phyloP scores from a whole-genome alignment of 2,888 invertebrate species.

The Polydrusus cervinus region DNA sequence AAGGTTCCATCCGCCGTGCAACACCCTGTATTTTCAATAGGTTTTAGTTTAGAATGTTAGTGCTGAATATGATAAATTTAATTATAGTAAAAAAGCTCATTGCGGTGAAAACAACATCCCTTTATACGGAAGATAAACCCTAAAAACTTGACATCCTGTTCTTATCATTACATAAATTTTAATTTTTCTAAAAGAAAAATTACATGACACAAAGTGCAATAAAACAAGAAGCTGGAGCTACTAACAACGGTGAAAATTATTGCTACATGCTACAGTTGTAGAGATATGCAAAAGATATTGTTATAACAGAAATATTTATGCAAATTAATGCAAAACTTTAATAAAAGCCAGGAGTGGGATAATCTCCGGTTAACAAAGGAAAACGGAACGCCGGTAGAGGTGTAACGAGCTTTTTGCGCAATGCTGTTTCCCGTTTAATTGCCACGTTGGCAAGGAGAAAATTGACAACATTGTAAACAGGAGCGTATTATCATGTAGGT shows the following conservation, averaged over 20 bases:
- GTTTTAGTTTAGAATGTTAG: no score
- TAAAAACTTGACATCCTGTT: no score
- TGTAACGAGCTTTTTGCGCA: conserved; percentile 23
- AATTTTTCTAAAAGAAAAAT: no score
- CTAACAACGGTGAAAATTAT: not conserved
- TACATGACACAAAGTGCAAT: not conserved
- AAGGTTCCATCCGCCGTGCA: no score
- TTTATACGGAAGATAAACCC: no score
- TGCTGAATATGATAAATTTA: no score
- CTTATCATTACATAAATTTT: no score
- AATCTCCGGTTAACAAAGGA: conserved; percentile 36
- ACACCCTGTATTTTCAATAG: no score
- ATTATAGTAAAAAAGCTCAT: no score
- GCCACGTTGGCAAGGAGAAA: conserved; percentile 2
- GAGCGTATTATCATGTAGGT: not conserved
- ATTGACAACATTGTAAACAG: conserved; percentile 6
- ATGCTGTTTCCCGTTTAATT: conserved; percentile 24
- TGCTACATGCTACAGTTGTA: not conserved
- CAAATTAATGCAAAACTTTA: conserved; percentile 39
- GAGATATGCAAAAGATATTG: conserved; percentile 30
- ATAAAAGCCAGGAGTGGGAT: conserved; percentile 24
- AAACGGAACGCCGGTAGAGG: conserved; percentile 16
- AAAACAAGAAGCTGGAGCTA: not conserved
- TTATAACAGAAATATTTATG: conserved; percentile 34
- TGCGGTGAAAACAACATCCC: no score